phyloP scores from a whole-genome alignment of 2,113 vertebrate species.

The Boulengeromyrus knoepffleri region DNA sequence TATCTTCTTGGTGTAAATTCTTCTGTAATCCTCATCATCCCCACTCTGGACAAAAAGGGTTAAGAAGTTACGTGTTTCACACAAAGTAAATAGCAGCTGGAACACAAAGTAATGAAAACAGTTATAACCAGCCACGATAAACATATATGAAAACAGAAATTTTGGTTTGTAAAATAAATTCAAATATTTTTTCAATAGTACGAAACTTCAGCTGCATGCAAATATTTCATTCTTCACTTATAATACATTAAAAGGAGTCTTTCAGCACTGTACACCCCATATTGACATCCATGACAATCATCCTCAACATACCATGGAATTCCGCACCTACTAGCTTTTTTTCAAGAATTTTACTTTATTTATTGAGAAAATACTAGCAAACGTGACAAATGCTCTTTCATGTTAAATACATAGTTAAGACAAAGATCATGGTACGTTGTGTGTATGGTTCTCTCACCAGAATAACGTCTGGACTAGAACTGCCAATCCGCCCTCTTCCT shows the following conservation, averaged over 20 bases:
- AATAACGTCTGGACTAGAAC: constrained; percentile 72
- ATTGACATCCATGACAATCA: not conserved
- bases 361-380: not conserved
- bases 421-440: not conserved
- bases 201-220: not conserved
- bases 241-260: not conserved
- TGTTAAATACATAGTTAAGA: not conserved
- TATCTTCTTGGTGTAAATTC: constrained; percentile 91
- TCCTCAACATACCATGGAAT: not conserved
- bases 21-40: constrained; percentile 81
- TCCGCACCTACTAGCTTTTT: not conserved
- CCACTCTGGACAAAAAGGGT: constrained; percentile 67
- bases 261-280: not conserved
- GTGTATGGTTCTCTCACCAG: constrained; percentile 62
- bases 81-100: not conserved
- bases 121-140: not conserved
- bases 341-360: not conserved
- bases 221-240: not conserved
- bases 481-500: constrained; percentile 48
- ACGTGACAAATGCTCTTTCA: not conserved
- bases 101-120: not conserved
- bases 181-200: not conserved
- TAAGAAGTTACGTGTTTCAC: not conserved
- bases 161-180: not conserved
- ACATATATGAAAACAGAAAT: not conserved